Conservation (phyloP, 1,140 invertebrate genomes). For the Euura saliciscinereae region DNA sequence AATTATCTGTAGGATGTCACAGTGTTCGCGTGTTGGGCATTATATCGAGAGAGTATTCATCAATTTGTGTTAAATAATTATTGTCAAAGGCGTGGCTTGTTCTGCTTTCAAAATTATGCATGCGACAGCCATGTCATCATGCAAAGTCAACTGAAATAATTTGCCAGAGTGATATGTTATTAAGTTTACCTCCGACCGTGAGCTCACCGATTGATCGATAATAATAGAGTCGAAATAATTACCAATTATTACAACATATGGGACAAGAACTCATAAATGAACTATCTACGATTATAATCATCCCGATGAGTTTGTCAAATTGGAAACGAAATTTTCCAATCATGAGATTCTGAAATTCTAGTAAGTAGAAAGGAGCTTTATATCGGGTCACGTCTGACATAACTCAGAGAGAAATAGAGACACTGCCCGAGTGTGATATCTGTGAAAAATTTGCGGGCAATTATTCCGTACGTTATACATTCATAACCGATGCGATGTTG, state of each 20-base stretch:
- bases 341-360: too few species aligned
- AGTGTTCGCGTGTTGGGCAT: neutral
- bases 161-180: neutral
- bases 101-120: neutral
- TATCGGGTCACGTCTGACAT: too few species aligned
- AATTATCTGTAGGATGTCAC: neutral
- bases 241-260: neutral
- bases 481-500: too few species aligned
- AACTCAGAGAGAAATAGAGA: too few species aligned
- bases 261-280: neutral
- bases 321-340: too few species aligned
- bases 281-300: too few species aligned
- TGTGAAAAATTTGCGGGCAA: too few species aligned
- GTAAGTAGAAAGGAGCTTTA: too few species aligned
- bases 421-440: too few species aligned
- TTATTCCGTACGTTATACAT: too few species aligned
- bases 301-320: too few species aligned
- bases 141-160: neutral
- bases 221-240: neutral
- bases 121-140: neutral
- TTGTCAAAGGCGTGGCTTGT: neutral
- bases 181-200: neutral
- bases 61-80: neutral
- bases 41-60: neutral
- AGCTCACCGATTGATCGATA: conserved; percentile 3